Evolutionary conservation across 2,113 vertebrate species (phyloP).

Genomic region (Morone chrysops): DNA sequence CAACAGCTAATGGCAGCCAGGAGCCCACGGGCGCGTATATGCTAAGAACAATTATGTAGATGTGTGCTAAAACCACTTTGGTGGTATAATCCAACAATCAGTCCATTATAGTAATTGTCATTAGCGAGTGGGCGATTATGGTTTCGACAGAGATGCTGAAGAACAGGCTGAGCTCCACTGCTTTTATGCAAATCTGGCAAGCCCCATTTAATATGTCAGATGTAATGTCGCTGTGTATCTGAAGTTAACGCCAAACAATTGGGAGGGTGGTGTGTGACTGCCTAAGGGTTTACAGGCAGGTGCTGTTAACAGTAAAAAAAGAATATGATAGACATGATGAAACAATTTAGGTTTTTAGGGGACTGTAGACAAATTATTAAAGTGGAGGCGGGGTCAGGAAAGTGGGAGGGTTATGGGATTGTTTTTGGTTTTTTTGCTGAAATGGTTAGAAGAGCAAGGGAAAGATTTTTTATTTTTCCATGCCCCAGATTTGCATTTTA

Average conservation of each 20-base stretch:
- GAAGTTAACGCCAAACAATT: conserved; percentile 8
- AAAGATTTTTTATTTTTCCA: background rate
- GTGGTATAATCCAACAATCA: conserved; percentile 74
- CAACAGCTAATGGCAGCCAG: conserved; percentile 69
- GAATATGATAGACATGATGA: conserved; percentile 3
- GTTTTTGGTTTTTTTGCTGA: background rate
- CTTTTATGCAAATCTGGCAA: conserved; percentile 72
- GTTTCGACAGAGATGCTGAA: conserved; percentile 52
- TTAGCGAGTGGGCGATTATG: conserved; percentile 77
- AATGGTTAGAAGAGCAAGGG: too few relatives aligned
- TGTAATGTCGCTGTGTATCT: conserved; percentile 44
- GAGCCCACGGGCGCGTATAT: conserved; percentile 60
- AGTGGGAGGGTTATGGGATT: background rate
- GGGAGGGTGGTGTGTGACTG: conserved; percentile 7
- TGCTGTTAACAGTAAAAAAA: background rate
- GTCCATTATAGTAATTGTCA: conserved; percentile 80
- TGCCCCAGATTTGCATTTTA: background rate
- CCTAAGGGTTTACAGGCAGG: conserved; percentile 29
- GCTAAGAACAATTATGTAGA: conserved; percentile 81
- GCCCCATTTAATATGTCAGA: conserved; percentile 64
- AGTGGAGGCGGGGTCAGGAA: background rate
- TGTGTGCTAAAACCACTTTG: conserved; percentile 78
- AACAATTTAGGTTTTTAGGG: background rate
- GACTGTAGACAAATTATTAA: background rate
- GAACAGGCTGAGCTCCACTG: conserved; percentile 55